Evolutionary conservation across 2,113 vertebrate genomes (phyloP).

Genomic region (Gavia stellata): DNA sequence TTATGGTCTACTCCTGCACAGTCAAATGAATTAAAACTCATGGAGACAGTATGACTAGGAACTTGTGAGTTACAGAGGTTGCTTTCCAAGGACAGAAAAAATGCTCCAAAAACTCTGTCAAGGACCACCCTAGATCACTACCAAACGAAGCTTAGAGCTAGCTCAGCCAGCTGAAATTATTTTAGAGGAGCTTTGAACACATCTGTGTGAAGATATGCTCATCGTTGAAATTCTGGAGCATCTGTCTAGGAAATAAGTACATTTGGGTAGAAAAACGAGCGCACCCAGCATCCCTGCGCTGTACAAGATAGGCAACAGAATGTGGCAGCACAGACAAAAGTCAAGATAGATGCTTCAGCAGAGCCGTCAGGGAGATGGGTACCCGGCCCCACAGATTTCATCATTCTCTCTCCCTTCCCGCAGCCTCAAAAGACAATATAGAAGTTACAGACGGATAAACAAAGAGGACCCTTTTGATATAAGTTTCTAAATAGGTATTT

Average conservation of each 20-base stretch:
- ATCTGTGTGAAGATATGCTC: background rate
- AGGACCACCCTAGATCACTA: background rate
- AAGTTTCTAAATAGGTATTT: background rate
- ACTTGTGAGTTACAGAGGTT: background rate
- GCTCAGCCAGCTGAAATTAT: background rate
- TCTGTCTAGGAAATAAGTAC: background rate
- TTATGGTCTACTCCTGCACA: background rate
- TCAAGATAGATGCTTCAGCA: background rate
- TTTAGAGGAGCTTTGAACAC: background rate
- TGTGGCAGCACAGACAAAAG: background rate
- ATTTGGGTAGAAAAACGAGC: background rate
- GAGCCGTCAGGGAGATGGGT: background rate
- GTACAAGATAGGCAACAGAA: background rate
- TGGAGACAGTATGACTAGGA: background rate
- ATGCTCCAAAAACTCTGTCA: background rate
- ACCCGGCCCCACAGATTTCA: rapidly evolving
- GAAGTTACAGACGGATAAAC: background rate
- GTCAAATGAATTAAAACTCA: background rate
- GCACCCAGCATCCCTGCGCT: rapidly evolving
- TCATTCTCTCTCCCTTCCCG: background rate
- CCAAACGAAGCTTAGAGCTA: background rate
- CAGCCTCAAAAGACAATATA: background rate
- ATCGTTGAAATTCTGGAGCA: rapidly evolving
- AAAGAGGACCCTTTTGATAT: background rate
- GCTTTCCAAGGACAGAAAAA: background rate